Evolutionary conservation across 2,888 invertebrate genomes (phyloP), one percentile per base, ranked within the genome.

Genomic region (Digitonthophagus gazella): DNA sequence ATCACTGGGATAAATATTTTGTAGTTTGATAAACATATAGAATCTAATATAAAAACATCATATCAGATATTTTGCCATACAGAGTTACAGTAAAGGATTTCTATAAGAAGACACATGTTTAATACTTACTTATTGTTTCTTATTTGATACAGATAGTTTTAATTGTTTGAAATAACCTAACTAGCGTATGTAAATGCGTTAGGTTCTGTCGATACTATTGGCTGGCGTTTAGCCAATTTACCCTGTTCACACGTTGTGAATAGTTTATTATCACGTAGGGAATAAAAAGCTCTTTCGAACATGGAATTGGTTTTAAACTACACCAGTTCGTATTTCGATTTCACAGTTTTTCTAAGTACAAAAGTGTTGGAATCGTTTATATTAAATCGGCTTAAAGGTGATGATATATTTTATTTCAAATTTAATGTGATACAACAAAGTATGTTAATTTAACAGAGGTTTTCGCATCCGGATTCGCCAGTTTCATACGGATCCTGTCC

Each of bases 381-480:
- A 11, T 44, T 44, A 8, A 44, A 44, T 44, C 28, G 28, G 28
- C 11, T 44, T 44, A 44, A 44, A 44, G 28, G 28, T 5, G 2
- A 44, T 44, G 11, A 44, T 8, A 44, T 11, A 44, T 44, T 44
- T 44, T 44, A 44, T 44, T 44, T 44, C 28, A 44, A n/a, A 44
- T 44, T 44, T 2, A 44, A 8, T 2, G 11, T 44, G 11, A 44
- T 3, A 44, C 11, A 8, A 8, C 28, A 44, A 8, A 8, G 28
- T 44, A 44, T n/a, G 11, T 11, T 44, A 44, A 1, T 16, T 16
- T 15, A 16, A 61, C 61, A 61, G n/a, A 61, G 20, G 18, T 61
- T 61, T 61, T 61, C 61, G 18, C 61, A 61, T 15, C 61, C 61
- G 5, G 61, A 61, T 4, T 5, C 3, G 5, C 61, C 61, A 18